phyloP scores from a whole-genome alignment of 2,888 invertebrate species.

The Spatulosminthurus flaviceps region DNA sequence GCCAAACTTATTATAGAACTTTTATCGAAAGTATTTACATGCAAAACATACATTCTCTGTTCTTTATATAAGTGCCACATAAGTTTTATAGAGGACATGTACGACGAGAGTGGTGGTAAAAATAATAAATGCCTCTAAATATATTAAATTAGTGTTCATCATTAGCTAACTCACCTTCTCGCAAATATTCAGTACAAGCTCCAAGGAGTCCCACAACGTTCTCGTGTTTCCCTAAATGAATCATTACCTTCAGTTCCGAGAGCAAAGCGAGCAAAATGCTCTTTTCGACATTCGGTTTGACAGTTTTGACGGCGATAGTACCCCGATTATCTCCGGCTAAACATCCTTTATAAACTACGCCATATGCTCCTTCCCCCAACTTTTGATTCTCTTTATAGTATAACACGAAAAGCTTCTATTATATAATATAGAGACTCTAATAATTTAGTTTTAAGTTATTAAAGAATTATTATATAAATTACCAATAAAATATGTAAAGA shows the following conservation, averaged over 20 bases:
- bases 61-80: too few relatives aligned
- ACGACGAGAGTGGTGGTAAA: too few relatives aligned
- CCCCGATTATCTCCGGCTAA: background rate
- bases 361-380: background rate
- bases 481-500: background rate
- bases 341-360: background rate
- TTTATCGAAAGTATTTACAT: too few relatives aligned
- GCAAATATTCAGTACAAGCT: background rate
- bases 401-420: too few relatives aligned
- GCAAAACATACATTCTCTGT: too few relatives aligned
- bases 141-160: too few relatives aligned
- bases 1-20: too few relatives aligned
- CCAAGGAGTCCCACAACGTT: constrained; percentile 5
- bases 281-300: background rate
- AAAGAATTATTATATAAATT: too few relatives aligned
- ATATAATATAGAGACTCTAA: too few relatives aligned
- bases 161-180: background rate
- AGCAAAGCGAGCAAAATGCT: background rate
- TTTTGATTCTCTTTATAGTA: background rate
- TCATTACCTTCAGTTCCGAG: constrained; percentile 11
- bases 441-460: too few relatives aligned
- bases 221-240: background rate
- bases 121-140: too few relatives aligned
- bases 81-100: too few relatives aligned
- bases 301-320: background rate